Evolutionary conservation across 2,888 invertebrate genomes (phyloP), one percentile per base, ranked within the genome.

Genomic region (Ptilodon capucinus): DNA sequence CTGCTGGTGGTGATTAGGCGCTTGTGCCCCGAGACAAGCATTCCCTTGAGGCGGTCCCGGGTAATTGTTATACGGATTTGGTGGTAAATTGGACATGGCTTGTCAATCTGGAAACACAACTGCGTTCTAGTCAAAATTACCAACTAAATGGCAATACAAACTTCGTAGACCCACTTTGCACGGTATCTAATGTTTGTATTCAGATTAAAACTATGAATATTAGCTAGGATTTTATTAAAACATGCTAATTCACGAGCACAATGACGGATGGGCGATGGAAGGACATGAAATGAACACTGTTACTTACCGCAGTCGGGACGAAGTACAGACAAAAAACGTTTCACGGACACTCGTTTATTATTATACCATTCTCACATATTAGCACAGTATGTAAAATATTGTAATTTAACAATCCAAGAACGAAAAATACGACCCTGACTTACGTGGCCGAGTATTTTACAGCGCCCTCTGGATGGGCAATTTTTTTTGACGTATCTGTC

Each of bases 361-460:
- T 72, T 83, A 83, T 68, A 85, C 74, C 86, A 86, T 86, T 76
- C 76, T 89, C 79, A 86, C 86, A 80, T 81, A 80, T 71, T 85
- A 80, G 67, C 75, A 74, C 73, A 76, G 68, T 73, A 72, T 65
- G 71, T 71, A 74, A 80, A 80, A 72, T 74, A 83, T 76, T 74
- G 75, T 77, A 81, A 78, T 80, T 81, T 77, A 84, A 72, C 76
- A 79, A 71, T 77, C 74, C 77, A 79, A 75, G 74, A 78, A 79
- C 81, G 79, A 79, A 88, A 86, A 88, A 86, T 86, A 86, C 86
- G 81, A 87, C 85, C 89, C 86, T 84, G 87, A 88, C 91, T 89
- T 91, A 91, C 91, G 91, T 91, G 91, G 91, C 90, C 81, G 89
- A 84, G 83, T 82, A 79, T 86, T 81, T 78, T 73, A 70, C 68